Base-by-base conservation (phyloP, 2,113 vertebrate species). In the Pteropus alecto region DNA sequence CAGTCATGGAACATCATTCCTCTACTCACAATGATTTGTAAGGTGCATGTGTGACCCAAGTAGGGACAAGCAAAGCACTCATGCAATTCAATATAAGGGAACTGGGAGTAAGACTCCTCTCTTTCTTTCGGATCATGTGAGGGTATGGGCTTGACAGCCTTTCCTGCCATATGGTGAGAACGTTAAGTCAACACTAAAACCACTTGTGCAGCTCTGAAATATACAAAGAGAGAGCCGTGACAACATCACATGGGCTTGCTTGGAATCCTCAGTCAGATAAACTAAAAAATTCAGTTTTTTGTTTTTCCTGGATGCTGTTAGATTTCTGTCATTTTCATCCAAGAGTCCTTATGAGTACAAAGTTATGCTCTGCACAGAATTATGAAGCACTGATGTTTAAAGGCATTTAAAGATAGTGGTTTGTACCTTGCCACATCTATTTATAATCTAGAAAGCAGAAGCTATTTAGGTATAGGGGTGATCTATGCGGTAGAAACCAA, bases 361-460 rank as follows among this genome's bases (percentile, higher is more conserved):
- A 82, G 67, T 67, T 87, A 54, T 77, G 26, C 48, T 91, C 58
- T 85, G 19, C 26, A 95, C n/a, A 79, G n/a, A 38, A 79, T 35
- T 21, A 28, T n/a, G 28, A 93, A 92, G 15, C 16, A 18, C 5
- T 28, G 10, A 85, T 60, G 54, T 93, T 96, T 93, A 73, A 88
- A 67, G 38, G 24, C 38, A 54, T 70, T 41, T 48, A 60, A 87
- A 94, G 48, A 65, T 81, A 79, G 58, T 63, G 92, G 46, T 68
- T 87, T 95, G n/a, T 63, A 79, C 68, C 60, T 90, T 92, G 28
- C 48, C n/a, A 43, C 24, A 76, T 63, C 38, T 76, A 48, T 90
- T 68, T 84, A 56, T 84, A 68, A 85, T 85, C 77, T 81, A 82
- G 82, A 89, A 97, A 96, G 82, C 71, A 91, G 60, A 87, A 95